These are phyloP conservation scores for Philopotamus ludificatus DNA, from an alignment of 1,140 invertebrate genomes.

Conservation along the genomic window DNA sequence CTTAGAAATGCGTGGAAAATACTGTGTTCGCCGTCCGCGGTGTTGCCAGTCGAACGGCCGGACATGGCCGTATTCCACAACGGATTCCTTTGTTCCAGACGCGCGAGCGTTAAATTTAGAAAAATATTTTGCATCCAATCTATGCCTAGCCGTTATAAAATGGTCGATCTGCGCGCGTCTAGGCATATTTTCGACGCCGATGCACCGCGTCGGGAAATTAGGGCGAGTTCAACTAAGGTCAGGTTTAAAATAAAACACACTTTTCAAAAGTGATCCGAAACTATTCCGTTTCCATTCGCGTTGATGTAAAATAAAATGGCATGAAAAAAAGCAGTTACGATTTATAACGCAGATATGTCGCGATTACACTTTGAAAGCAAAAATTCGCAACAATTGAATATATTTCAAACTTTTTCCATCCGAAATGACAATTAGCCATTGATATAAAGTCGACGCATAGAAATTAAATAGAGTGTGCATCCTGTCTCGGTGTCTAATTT, in stretches of 20 bases:
- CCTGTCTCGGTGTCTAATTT: neutral
- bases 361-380: too few relatives aligned
- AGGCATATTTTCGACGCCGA: neutral
- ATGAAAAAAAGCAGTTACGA: too few relatives aligned
- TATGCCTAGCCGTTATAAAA: neutral
- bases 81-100: neutral
- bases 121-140: neutral
- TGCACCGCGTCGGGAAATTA: slow-evolving; percentile 16
- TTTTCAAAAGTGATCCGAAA: neutral
- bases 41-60: neutral
- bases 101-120: neutral
- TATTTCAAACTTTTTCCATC: neutral
- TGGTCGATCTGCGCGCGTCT: neutral
- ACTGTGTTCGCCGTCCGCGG: neutral
- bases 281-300: too few relatives aligned
- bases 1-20: neutral
- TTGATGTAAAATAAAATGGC: too few relatives aligned
- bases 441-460: neutral
- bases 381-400: neutral
- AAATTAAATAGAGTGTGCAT: slow-evolving; percentile 11
- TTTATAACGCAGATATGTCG: too few relatives aligned
- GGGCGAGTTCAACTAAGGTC: slow-evolving; percentile 29
- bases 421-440: neutral
- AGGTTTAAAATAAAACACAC: slow-evolving; percentile 27
- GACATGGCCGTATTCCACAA: neutral